A percentile compares a stretch with the other conserved stretches of the same genome.
Conservation (phyloP, 2,113 vertebrate genomes). For the Lagopus muta region DNA sequence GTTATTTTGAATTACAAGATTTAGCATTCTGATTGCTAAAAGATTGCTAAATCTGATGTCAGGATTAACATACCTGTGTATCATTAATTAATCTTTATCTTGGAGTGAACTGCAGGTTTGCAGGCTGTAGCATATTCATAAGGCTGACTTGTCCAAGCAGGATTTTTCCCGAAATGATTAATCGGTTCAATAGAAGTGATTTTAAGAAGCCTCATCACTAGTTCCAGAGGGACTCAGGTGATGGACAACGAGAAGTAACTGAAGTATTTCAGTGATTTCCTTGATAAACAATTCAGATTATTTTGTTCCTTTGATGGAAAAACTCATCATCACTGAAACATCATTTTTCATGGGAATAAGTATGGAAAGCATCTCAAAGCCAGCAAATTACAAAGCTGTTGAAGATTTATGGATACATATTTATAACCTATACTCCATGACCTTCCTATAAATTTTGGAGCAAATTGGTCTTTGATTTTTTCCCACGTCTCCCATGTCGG, state of each 20-base stretch:
- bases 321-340: not conserved
- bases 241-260: not conserved
- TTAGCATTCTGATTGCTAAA: not conserved
- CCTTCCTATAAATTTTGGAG: not conserved
- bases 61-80: not conserved
- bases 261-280: not conserved
- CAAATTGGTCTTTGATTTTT: not conserved
- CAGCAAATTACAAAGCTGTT: not conserved
- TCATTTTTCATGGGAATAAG: not conserved
- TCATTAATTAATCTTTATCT: not conserved
- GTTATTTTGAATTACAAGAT: not conserved
- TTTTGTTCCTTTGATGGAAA: not conserved
- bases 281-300: not conserved
- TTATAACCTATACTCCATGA: not conserved
- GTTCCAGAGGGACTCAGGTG: not conserved
- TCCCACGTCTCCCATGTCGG: accelerated
- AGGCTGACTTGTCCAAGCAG: not conserved
- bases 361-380: not conserved
- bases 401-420: not conserved
- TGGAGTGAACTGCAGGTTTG: not conserved
- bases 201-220: not conserved
- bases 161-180: not conserved
- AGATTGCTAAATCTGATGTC: not conserved
- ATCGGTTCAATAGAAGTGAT: not conserved
- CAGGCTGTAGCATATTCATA: not conserved